Base-by-base conservation (phyloP, 2,888 invertebrate genomes). In the Sminthurinus aureus region DNA sequence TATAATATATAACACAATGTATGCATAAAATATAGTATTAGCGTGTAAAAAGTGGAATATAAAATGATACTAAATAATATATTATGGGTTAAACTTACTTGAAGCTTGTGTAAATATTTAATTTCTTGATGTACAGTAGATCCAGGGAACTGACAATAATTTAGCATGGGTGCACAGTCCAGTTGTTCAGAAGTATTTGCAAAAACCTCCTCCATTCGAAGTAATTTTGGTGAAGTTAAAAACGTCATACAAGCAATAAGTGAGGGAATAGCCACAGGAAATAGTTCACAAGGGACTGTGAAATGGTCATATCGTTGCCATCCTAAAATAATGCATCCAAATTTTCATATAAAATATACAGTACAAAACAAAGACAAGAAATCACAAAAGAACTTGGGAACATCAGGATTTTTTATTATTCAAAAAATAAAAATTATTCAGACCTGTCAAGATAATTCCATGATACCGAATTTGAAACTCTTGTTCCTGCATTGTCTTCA, bases 341-440 rank as follows among this genome's bases (percentile, higher is more conserved):
- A 58, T 12, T 89, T 74, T 22, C 9, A 71, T 13, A 20, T 22
- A 71, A 71, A 22, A 12, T 24, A 71, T 24, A 13, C 13, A 9
- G n/a, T 13, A 22, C 13, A 18, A 13, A 71, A 22, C 18, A 9
- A 20, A 13, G 11, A 22, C 18, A 20, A 13, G 20, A 13, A 13
- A 20, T 20, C 24, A 24, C 20, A 12, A 12, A 24, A 12, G 24
- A 20, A 13, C 90, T 0, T 94, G 93, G 0, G 94, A 94, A 90
- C 11, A 22, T 22, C 9, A 12, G 9, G 58, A 58, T 58, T 58
- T 9, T 58, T 15, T 12, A 12, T 58, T 58, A 58, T 15, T 15
- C 81, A 93, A 93, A 88, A 94, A 94, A 88, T 92, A 93, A 86
- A 94, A 94, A 73, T 94, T 91, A 22, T 94, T 94, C 94, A 94